Evolutionary conservation across 1,140 invertebrate species (phyloP), one percentile per base, ranked within the genome.

Genomic region (Eueides isabella): DNA sequence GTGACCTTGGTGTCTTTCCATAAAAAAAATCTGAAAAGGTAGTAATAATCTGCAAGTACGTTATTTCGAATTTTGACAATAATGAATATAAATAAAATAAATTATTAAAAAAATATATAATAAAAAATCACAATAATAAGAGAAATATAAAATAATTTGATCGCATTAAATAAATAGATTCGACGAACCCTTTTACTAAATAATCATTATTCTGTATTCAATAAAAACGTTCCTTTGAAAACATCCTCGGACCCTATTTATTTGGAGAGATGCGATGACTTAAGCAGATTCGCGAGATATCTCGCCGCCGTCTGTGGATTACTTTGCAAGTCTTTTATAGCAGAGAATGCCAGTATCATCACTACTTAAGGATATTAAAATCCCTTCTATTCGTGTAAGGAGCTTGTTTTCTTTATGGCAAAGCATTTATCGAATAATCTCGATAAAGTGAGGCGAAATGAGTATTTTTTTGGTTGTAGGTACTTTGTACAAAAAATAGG

Each of bases 281-380:
- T 80, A 88, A 88, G 85, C 87, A 91, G 89, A 91, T 92, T 89
- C 84, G 85, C 82, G 81, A 85, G 89, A 90, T 90, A 88, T 88
- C 90, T 85, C 81, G 81, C 67, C 85, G 85, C 85, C 84, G 85
- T 88, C 88, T 85, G 83, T 85, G 89, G 89, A 92, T 92, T 92
- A 92, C 90, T 92, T 91, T 89, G 89, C 90, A 91, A 90, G 88
- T 91, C 90, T 86, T 91, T 91, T 92, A 89, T 91, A 90, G 83
- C 80, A 85, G 75, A 82, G 86, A 81, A 87, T 85, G 86, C 82
- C 86, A 84, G 89, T 92, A 92, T 92, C 89, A 92, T 91, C 91
- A 92, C 91, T 92, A 92, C 91, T 92, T 92, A 92, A 89, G 89
- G 88, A 92, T 92, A 92, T 92, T 92, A 92, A 92, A 92, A 91